Percentiles rank a stretch among this genome's conserved stretches.
These are phyloP conservation scores for Tychaedon coryphoeus DNA, from an alignment of 2,113 vertebrate species.

Conservation along the genomic window DNA sequence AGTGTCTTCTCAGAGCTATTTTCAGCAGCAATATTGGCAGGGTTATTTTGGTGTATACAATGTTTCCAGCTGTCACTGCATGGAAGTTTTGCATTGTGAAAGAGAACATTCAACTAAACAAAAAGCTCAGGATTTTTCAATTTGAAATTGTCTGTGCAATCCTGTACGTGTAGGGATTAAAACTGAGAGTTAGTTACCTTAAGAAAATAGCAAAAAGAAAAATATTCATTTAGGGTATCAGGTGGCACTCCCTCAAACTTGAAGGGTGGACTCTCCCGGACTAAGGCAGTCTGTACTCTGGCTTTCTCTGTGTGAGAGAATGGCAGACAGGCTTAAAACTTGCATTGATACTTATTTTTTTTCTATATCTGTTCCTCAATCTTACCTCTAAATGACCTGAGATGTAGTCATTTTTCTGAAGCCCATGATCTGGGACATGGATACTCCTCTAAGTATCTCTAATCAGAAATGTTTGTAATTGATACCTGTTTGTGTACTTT, in stretches of 20 bases:
- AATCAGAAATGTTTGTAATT: not conserved
- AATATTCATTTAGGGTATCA: not conserved
- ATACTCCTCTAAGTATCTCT: not conserved
- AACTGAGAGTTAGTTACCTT: not conserved
- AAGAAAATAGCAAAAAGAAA: not conserved
- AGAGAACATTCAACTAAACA: not conserved
- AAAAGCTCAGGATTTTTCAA: not conserved
- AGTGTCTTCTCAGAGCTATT: not conserved
- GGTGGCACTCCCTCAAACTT: not conserved
- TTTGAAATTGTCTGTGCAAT: not conserved
- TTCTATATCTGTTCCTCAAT: not conserved
- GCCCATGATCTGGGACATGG: fast-evolving
- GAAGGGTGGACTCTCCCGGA: not conserved
- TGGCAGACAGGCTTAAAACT: not conserved
- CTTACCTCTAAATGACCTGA: not conserved
- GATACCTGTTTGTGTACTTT: not conserved
- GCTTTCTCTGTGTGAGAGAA: not conserved
- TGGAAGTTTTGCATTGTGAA: not conserved
- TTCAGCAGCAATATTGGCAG: not conserved
- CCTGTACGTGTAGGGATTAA: not conserved
- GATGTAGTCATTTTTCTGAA: not conserved
- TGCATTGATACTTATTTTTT: not conserved
- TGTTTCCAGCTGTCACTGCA: not conserved
- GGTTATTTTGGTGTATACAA: fast-evolving
- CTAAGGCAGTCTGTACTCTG: not conserved